A percentile compares a stretch with the other conserved stretches of the same genome.
These are phyloP conservation scores for Trididemnum miniatum DNA, from an alignment of 23 tunicate species.

Conservation along the genomic window DNA sequence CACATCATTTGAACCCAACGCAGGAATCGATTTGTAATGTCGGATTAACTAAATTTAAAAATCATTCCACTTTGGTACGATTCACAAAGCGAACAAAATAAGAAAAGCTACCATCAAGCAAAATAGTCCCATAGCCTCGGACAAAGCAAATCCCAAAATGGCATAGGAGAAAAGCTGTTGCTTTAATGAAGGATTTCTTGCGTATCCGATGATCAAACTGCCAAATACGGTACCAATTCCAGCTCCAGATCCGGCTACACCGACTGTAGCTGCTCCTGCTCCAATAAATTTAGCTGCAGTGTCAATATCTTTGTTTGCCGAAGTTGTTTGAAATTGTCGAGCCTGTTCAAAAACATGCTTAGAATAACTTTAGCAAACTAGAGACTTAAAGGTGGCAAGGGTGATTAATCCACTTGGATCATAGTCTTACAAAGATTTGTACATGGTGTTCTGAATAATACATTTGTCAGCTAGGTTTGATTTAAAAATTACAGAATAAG, in stretches of 20 bases:
- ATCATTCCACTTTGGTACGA: background rate
- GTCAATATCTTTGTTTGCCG: conserved; percentile 84
- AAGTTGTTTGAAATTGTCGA: conserved; percentile 70
- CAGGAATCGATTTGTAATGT: too few species aligned
- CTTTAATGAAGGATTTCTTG: conserved; percentile 98
- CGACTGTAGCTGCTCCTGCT: conserved; percentile 99
- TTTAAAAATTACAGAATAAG: too few species aligned
- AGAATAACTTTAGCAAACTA: too few species aligned
- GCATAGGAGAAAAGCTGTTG: conserved; percentile 99
- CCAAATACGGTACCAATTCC: conserved; percentile 99
- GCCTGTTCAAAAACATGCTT: too few species aligned
- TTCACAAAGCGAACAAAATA: conserved; percentile 93
- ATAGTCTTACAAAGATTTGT: too few species aligned
- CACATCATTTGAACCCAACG: too few species aligned
- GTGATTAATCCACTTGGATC: too few species aligned
- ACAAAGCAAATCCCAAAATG: conserved; percentile 98
- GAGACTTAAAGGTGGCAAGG: too few species aligned
- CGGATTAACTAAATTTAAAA: too few species aligned
- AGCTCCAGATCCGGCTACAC: conserved; percentile 99
- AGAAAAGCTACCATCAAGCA: conserved; percentile 99
- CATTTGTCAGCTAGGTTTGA: too few species aligned
- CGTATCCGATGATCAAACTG: conserved; percentile 97
- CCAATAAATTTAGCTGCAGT: conserved; percentile 99
- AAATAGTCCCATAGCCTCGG: conserved; percentile 99
- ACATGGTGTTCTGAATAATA: too few species aligned